Base-by-base conservation (phyloP, 2,888 invertebrate genomes). In the Anticlea derivata region DNA sequence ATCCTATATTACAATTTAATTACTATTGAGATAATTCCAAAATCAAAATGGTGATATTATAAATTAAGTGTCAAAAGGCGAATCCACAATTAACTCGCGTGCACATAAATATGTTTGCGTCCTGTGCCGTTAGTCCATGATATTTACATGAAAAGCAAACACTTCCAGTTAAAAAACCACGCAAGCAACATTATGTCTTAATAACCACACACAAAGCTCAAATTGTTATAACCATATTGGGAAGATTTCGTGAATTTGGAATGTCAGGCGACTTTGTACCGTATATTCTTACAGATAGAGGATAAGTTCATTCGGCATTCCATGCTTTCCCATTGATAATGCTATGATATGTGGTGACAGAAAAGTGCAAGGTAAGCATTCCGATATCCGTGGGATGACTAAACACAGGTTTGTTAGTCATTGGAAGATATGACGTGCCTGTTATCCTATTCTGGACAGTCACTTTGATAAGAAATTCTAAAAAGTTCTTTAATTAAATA, bases 121-220 rank as follows among this genome's bases (percentile, higher is more conserved):
- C 29, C 50, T 52, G 59, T 55, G 55, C 40, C 57, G 63, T 69
- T 63, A 61, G 61, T 51, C 29, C 40, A 45, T 47, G 12, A 7
- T 33, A 50, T 33, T 39, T 59, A 49, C 44, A 55, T 48, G 50
- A 49, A 20, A 55, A 53, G 51, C 55, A 13, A 22, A 38, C 26
- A 37, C 17, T 11, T 37, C 11, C 7, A 7, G n/a, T 24, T 1
- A 23, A 23, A 53, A 48, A n/a, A 33, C 20, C 59, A 53, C 59
- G 33, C 55, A 58, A 61, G 57, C 61, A 48, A 45, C 53, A 48
- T 58, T 59, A 59, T 66, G 66, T 55, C 61, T 61, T 72, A 73
- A 78, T 80, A 83, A 83, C 83, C 80, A 83, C 83, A 84, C 78
- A 81, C 83, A 81, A 83, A 83, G 83, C 83, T 73, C 77, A 69